A percentile compares a stretch with the other conserved stretches of the same genome.
Evolutionary conservation across 1,140 invertebrate species (phyloP).

Genomic region (Nasonia vitripennis): DNA sequence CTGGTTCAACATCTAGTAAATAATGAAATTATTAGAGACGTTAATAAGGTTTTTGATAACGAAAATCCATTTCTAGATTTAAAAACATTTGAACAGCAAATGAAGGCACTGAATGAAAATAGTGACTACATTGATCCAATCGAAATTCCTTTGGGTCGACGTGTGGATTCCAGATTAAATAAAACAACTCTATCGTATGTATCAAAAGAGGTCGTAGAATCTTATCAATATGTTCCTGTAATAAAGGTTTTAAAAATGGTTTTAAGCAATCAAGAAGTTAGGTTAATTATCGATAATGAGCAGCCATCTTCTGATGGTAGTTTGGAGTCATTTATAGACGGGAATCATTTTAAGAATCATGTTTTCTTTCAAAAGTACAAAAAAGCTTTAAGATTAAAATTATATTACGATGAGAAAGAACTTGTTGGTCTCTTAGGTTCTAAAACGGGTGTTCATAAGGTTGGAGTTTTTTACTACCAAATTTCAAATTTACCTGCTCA

Average conservation of each 20-base stretch:
- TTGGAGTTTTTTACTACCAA: slow-evolving; percentile 32
- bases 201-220: slow-evolving; percentile 20
- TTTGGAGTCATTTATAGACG: slow-evolving; percentile 30
- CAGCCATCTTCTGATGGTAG: slow-evolving; percentile 9
- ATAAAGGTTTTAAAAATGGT: too few species aligned
- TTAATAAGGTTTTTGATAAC: too few species aligned
- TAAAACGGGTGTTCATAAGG: slow-evolving; percentile 45
- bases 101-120: not conserved
- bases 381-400: slow-evolving; percentile 33
- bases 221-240: too few species aligned
- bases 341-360: slow-evolving; percentile 22
- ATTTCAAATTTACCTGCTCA: slow-evolving; percentile 36
- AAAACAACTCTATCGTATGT: not conserved
- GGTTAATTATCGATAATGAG: slow-evolving; percentile 32
- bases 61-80: too few species aligned
- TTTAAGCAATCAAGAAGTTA: slow-evolving; percentile 35
- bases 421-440: slow-evolving; percentile 36
- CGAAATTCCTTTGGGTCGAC: slow-evolving; percentile 30
- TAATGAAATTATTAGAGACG: too few species aligned
- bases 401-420: slow-evolving; percentile 18
- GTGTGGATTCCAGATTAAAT: slow-evolving; percentile 17
- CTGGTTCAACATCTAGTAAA: too few species aligned
- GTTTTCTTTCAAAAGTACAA: slow-evolving; percentile 12
- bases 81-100: too few species aligned
- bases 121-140: slow-evolving; percentile 24